phyloP scores from a whole-genome alignment of 1,140 invertebrate genomes.

The Drosophila aff. region DNA sequence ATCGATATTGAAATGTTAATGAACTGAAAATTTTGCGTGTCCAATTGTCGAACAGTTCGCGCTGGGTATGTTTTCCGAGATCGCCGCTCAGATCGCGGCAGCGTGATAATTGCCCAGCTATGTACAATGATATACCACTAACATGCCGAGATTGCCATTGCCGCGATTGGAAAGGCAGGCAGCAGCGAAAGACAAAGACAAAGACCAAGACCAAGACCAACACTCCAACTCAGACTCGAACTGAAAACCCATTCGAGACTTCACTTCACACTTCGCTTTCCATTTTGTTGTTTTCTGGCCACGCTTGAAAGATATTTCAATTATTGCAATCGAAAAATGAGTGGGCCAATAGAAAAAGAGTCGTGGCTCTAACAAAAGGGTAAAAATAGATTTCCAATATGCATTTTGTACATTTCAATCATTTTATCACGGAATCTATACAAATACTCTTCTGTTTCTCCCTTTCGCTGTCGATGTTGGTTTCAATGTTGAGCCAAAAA shows the following conservation, averaged over 20 bases:
- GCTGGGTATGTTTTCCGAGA: conserved; percentile 29
- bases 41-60: conserved; percentile 66
- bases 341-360: conserved; percentile 14
- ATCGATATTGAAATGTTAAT: conserved; percentile 79
- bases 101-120: conserved; percentile 58
- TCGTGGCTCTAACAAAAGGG: conserved; percentile 24
- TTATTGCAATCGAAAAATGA: conserved; percentile 61
- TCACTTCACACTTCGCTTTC: conserved; percentile 74
- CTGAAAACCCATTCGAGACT: conserved; percentile 52
- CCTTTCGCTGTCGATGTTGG: background rate
- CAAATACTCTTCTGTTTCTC: conserved; percentile 30
- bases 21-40: conserved; percentile 81
- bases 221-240: background rate
- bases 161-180: conserved; percentile 69
- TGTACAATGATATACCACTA: conserved; percentile 60
- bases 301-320: conserved; percentile 59
- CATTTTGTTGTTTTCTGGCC: conserved; percentile 49
- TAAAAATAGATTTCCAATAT: conserved; percentile 39
- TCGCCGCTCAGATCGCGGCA: conserved; percentile 40
- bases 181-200: conserved; percentile 40
- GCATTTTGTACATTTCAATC: conserved; percentile 34
- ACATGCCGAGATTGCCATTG: conserved; percentile 53
- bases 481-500: conserved; percentile 31
- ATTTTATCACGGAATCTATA: conserved; percentile 33
- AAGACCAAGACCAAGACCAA: conserved; percentile 13